Percentiles rank a stretch among this genome's conserved stretches.
These are phyloP conservation scores for Apis dorsata DNA, from an alignment of 1,140 invertebrate genomes.

Conservation along the genomic window DNA sequence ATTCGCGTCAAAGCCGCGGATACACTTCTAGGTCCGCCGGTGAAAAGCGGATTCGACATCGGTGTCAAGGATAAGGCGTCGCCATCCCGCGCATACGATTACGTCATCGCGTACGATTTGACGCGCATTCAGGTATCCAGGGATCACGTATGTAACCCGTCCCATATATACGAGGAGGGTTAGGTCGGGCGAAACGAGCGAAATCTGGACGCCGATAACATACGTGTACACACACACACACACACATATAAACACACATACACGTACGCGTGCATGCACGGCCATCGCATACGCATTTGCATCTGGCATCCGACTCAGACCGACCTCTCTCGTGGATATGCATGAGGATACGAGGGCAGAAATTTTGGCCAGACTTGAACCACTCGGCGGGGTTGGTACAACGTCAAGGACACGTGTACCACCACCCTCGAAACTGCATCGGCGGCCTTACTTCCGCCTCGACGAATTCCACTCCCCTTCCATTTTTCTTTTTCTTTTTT, in stretches of 20 bases:
- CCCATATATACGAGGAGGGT: slow-evolving; percentile 4
- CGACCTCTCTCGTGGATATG: slow-evolving; percentile 64
- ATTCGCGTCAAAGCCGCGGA: background rate
- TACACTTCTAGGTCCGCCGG: background rate
- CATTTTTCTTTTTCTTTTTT: no score
- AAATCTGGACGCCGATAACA: slow-evolving; percentile 63
- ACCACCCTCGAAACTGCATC: slow-evolving; percentile 20
- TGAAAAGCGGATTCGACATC: background rate
- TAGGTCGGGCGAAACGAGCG: slow-evolving; percentile 35
- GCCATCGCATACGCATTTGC: slow-evolving; percentile 47
- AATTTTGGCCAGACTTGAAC: slow-evolving; percentile 69
- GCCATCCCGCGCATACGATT: no score
- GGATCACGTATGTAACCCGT: slow-evolving; percentile 43
- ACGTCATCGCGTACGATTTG: slow-evolving; percentile 27
- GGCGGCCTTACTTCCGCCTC: slow-evolving; percentile 30
- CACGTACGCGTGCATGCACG: slow-evolving; percentile 35
- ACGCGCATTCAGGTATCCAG: slow-evolving; percentile 3
- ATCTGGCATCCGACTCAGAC: slow-evolving; percentile 52
- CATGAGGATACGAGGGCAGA: slow-evolving; percentile 61
- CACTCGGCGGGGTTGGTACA: slow-evolving; percentile 43
- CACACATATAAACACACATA: slow-evolving; percentile 12
- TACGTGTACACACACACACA: slow-evolving; percentile 11
- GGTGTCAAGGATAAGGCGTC: background rate
- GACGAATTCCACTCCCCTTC: no score
- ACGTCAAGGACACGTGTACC: slow-evolving; percentile 31